Evolutionary conservation across 53 echinoderm and acorn worm species (phyloP).

Genomic region (Henricia sp.): DNA sequence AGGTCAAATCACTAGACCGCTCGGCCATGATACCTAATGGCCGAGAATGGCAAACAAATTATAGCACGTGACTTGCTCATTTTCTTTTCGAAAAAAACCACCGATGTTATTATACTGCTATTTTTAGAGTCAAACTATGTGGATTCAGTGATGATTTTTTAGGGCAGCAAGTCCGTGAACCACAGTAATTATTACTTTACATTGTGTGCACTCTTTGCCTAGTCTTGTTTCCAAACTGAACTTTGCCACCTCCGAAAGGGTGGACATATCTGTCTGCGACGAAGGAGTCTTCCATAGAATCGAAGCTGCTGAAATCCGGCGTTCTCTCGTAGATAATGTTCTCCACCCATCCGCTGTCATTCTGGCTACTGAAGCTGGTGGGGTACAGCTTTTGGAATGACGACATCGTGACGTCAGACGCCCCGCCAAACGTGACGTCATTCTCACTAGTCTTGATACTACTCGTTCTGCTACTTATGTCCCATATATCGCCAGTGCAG

Average conservation of each 20-base stretch:
- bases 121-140: too few relatives aligned
- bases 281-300: neutral
- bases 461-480: conserved; percentile 15
- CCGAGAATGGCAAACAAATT: too few relatives aligned
- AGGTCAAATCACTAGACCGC: too few relatives aligned
- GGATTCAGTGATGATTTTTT: too few relatives aligned
- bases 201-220: conserved; percentile 41
- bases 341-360: conserved; percentile 88
- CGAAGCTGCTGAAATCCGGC: conserved; percentile 5
- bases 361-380: conserved; percentile 27
- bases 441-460: neutral
- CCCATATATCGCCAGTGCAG: conserved; percentile 51
- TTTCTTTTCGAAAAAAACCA: too few relatives aligned
- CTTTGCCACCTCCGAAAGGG: conserved; percentile 1
- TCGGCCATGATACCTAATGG: too few relatives aligned
- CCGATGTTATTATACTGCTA: too few relatives aligned
- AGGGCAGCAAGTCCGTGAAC: too few relatives aligned
- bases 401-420: conserved; percentile 13
- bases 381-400: conserved; percentile 11
- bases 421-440: conserved; percentile 41
- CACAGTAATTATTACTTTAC: too few relatives aligned
- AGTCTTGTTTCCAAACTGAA: conserved; percentile 22
- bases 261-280: neutral
- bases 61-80: too few relatives aligned
- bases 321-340: conserved; percentile 86